These are phyloP conservation scores for Chaenocephalus aceratus DNA, from an alignment of 2,113 vertebrate species.

Conservation along the genomic window DNA sequence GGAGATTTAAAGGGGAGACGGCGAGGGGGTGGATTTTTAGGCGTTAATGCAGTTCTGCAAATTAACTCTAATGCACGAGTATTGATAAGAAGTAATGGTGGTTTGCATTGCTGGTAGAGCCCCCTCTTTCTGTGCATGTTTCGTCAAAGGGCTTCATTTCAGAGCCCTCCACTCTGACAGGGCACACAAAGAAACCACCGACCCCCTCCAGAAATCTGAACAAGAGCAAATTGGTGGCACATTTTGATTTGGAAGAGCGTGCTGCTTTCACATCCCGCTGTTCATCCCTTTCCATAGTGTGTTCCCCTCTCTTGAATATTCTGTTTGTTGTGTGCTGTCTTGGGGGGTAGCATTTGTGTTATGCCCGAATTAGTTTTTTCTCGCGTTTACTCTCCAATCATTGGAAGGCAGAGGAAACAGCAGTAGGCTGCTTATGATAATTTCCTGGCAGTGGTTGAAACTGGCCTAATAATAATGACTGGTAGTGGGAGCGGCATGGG, in stretches of 20 bases:
- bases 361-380: slow-evolving; percentile 37
- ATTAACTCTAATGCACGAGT: slow-evolving; percentile 67
- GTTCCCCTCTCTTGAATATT: slow-evolving; percentile 69
- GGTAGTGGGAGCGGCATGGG: slow-evolving; percentile 53
- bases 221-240: slow-evolving; percentile 69
- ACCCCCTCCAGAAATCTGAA: slow-evolving; percentile 61
- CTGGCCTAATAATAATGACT: slow-evolving; percentile 71
- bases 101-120: slow-evolving; percentile 23
- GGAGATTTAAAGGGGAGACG: slow-evolving; percentile 58
- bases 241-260: slow-evolving; percentile 70
- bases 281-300: slow-evolving; percentile 51
- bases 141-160: slow-evolving; percentile 65
- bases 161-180: slow-evolving; percentile 45
- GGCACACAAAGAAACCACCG: slow-evolving; percentile 57
- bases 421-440: slow-evolving; percentile 66
- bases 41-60: slow-evolving; percentile 75
- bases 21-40: slow-evolving; percentile 43
- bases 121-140: slow-evolving; percentile 34
- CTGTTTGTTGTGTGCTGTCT: slow-evolving; percentile 64
- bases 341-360: slow-evolving; percentile 65
- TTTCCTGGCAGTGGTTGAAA: slow-evolving; percentile 62
- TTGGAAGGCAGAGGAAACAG: slow-evolving; percentile 62
- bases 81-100: slow-evolving; percentile 64
- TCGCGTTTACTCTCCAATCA: slow-evolving; percentile 54
- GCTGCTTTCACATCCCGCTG: slow-evolving; percentile 42